Conservation (phyloP, 2,113 vertebrate genomes). For the Anas platyrhynchos region DNA sequence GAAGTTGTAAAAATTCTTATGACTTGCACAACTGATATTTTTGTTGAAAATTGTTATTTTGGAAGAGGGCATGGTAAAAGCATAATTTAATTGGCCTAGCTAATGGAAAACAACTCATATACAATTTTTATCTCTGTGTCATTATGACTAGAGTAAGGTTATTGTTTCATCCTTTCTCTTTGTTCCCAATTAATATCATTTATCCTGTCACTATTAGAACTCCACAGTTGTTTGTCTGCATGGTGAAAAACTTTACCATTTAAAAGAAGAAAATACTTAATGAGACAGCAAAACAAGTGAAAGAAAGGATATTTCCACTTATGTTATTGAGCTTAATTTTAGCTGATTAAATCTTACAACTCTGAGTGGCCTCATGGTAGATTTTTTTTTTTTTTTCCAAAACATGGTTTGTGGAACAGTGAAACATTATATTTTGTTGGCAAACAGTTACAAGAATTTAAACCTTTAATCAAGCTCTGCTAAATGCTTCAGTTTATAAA, state of each 20-base stretch:
- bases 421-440: conserved; percentile 67
- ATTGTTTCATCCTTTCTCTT: not conserved
- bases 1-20: not conserved
- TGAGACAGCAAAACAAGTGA: not conserved
- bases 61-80: not conserved
- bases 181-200: not conserved
- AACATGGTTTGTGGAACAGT: conserved; percentile 43
- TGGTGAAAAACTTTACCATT: not conserved
- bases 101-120: conserved; percentile 5
- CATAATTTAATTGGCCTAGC: not conserved
- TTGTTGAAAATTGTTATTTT: not conserved
- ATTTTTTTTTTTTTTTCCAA: conserved; percentile 6
- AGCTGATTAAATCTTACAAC: conserved; percentile 44
- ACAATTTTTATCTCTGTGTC: not conserved
- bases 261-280: not conserved
- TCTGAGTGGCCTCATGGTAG: not conserved
- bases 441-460: conserved; percentile 39
- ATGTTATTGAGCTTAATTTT: not conserved
- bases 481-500: conserved; percentile 67
- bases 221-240: not conserved
- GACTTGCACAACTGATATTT: not conserved
- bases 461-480: conserved; percentile 66
- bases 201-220: not conserved
- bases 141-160: not conserved
- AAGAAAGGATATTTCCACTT: not conserved